phyloP scores from a whole-genome alignment of 1,140 invertebrate genomes.

The Drosophila nigrodunni region DNA sequence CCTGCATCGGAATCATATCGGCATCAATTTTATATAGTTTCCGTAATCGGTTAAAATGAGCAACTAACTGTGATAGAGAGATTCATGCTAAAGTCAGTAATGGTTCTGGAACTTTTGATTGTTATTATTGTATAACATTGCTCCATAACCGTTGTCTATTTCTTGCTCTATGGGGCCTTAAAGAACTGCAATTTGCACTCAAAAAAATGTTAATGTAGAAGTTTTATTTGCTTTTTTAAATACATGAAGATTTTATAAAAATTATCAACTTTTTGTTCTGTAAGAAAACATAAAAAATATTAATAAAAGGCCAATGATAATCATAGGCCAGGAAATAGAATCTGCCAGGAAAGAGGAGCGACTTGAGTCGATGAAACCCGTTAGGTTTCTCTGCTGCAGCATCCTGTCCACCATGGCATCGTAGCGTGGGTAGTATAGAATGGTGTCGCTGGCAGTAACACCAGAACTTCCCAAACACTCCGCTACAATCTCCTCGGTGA shows the following conservation, averaged over 20 bases:
- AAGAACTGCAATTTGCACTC: too few relatives aligned
- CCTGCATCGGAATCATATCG: too few relatives aligned
- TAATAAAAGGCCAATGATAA: neutral
- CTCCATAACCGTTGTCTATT: too few relatives aligned
- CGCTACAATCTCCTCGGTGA: conserved; percentile 14
- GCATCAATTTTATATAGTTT: too few relatives aligned
- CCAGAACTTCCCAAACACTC: neutral
- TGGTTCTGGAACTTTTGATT: too few relatives aligned
- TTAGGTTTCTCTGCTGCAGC: neutral
- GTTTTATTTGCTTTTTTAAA: neutral
- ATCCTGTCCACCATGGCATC: neutral
- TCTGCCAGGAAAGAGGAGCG: neutral
- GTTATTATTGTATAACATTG: too few relatives aligned
- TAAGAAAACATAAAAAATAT: neutral
- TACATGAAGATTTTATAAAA: neutral
- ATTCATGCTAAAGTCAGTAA: too few relatives aligned
- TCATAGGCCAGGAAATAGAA: conserved; percentile 1
- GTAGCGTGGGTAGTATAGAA: conserved; percentile 7
- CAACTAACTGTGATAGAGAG: too few relatives aligned
- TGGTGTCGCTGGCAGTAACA: neutral
- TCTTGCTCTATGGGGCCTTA: too few relatives aligned
- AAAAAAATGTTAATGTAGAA: too few relatives aligned
- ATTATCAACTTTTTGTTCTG: neutral
- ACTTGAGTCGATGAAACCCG: neutral
- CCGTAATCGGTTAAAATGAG: too few relatives aligned